Base-by-base conservation (phyloP, 2,797 vertebrate species). In the Tenualosa thibaudeaui region DNA sequence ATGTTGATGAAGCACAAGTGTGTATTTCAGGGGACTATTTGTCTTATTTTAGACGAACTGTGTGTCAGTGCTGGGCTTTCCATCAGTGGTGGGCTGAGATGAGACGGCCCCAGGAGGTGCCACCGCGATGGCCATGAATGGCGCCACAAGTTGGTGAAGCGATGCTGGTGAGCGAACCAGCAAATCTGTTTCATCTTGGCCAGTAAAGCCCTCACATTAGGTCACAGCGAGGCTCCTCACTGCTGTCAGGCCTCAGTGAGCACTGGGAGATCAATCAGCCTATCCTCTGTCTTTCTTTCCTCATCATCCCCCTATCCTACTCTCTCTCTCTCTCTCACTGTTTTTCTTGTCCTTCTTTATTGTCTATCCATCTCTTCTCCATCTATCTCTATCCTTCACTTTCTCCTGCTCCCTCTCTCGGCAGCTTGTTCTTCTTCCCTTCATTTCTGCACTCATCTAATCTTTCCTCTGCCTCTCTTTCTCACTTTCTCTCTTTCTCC, bases 401-500 rank as follows among this genome's bases (percentile, higher is more conserved):
- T n/a, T 22, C n/a, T 24, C 7, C 71, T 40, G 43, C 46, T 81
- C 96, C 95, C 96, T 95, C 84, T 86, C 86, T 84, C 87, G 8
- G 19, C 56, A 58, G 22, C 22, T 62, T 60, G 19, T 60, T n/a
- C 56, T 60, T 10, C 56, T 3, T n/a, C 19, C 22, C 19, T 24
- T 60, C 58, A 62, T 62, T 62, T n/a, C n/a, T 62, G n/a, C 6
- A 2, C 58, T 62, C 58, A 62, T 24, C 5, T 62, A 62, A 24
- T n/a, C n/a, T 5, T 71, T 71, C 68, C 17, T 78, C 71, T 78
- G 37, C 10, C 46, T 68, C 43, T 3, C 37, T 50, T n/a, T 51
- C 17, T 50, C 3, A n/a, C 31, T 50, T 15, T 43, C 51, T 84
- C 26, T 10, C 22, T 9, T 31, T 56, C 50, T 3, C 46, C 5